These are phyloP conservation scores for Bombus affinis DNA, from an alignment of 1,140 invertebrate species.

Conservation along the genomic window DNA sequence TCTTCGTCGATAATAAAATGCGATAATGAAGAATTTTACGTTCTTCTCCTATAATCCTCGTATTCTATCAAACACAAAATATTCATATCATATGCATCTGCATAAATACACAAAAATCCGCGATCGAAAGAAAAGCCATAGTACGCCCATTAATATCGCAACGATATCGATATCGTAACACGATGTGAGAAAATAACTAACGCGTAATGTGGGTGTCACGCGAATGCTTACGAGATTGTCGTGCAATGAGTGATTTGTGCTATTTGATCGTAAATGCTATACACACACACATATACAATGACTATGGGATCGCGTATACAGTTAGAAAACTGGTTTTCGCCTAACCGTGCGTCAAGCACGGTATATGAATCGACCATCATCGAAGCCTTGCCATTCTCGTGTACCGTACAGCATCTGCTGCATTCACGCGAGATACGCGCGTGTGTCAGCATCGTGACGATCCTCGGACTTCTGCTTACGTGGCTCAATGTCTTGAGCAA, in stretches of 20 bases:
- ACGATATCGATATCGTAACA: too few relatives aligned
- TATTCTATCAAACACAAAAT: too few relatives aligned
- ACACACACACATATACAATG: too few relatives aligned
- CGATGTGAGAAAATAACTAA: too few relatives aligned
- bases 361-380: slow-evolving; percentile 13
- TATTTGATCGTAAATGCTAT: not conserved
- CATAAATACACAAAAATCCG: too few relatives aligned
- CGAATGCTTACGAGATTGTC: not conserved
- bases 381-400: not conserved
- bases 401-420: slow-evolving; percentile 17
- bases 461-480: not conserved
- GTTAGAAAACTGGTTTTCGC: slow-evolving; percentile 36
- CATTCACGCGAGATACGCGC: slow-evolving; percentile 14
- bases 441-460: not conserved
- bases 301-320: slow-evolving; percentile 2
- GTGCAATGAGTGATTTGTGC: not conserved
- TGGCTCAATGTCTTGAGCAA: not conserved
- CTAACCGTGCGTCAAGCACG: not conserved
- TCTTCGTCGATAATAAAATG: too few relatives aligned
- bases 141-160: too few relatives aligned
- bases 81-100: too few relatives aligned
- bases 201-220: too few relatives aligned
- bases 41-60: too few relatives aligned
- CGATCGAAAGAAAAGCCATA: too few relatives aligned
- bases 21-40: too few relatives aligned